Evolutionary conservation across 2,888 invertebrate species (phyloP), one percentile per base, ranked within the genome.

Genomic region (Heteromyza rotundicornis): DNA sequence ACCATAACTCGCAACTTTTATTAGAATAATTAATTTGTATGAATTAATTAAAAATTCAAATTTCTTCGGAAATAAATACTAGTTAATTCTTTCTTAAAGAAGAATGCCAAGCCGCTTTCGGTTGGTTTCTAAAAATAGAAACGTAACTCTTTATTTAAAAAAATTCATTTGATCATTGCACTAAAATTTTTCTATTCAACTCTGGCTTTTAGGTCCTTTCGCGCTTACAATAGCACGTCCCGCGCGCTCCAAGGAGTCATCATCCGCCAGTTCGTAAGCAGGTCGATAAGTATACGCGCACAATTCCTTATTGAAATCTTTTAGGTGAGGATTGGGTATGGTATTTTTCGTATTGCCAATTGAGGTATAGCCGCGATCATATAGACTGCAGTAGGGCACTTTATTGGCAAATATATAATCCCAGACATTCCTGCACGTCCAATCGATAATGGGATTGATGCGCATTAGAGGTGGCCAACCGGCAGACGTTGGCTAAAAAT

Each of bases 391-490:
- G 79, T 98, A 99, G 20, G 96, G 93, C 60, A 98, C 89, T 63
- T 89, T 86, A 57, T 92, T 86, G 49, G 87, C 85, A 20, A 92
- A 83, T 3, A 98, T 86, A 77, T 96, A 96, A 60, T 88, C 86
- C 99, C 99, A 99, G 63, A 99, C 89, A 76, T 97, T 91, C 23
- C 88, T 87, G 80, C 96, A 98, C 10, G 87, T 87, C 98, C 98
- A 98, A 73, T 95, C 89, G n/a, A 98, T 84, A 16, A 98, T 84
- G 0, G 98, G 98, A 75, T 89, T 94, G 2, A 97, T 90, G 52
- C 98, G 86, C 86, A 96, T 89, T 67, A 96, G 85, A 71, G 89
- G 87, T 0, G 98, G 98, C 98, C 98, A 99, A 68, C 87, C 90
- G 0, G 86, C 75, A 82, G 98, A 98, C 1, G 98, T 98, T 82